These are phyloP conservation scores for Dipodomys stephensi DNA, from an alignment of 2,113 vertebrate genomes.

Conservation along the genomic window DNA sequence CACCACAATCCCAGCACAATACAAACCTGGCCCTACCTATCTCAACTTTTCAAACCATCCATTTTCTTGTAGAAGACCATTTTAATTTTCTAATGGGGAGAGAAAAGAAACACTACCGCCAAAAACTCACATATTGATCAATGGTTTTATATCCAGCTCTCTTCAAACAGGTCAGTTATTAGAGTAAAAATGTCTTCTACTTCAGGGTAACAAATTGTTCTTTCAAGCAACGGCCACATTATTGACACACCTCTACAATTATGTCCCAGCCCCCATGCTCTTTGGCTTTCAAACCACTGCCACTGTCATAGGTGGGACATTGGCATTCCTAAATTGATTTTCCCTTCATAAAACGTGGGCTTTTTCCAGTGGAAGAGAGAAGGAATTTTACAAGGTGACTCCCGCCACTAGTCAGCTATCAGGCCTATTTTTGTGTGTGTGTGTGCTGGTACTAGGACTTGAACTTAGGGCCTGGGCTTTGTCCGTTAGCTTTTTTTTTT, in stretches of 20 bases:
- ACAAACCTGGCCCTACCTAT: not conserved
- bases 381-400: not conserved
- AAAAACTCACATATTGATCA: not conserved
- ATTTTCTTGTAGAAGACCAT: slow-evolving; percentile 21
- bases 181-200: not conserved
- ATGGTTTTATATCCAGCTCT: not conserved
- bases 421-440: no score
- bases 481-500: no score
- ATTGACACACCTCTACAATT: not conserved
- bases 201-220: not conserved
- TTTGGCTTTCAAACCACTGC: not conserved
- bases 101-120: not conserved
- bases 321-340: not conserved
- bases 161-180: not conserved
- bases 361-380: not conserved
- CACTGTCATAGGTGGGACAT: not conserved
- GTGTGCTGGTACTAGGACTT: no score
- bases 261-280: not conserved
- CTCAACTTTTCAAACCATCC: slow-evolving; percentile 35
- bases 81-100: slow-evolving; percentile 28
- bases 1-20: not conserved
- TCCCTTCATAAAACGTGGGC: not conserved
- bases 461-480: no score
- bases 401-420: not conserved
- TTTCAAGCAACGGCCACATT: not conserved